These are phyloP conservation scores for Mellilla xanthometata DNA, from an alignment of 2,888 invertebrate species.

Conservation along the genomic window DNA sequence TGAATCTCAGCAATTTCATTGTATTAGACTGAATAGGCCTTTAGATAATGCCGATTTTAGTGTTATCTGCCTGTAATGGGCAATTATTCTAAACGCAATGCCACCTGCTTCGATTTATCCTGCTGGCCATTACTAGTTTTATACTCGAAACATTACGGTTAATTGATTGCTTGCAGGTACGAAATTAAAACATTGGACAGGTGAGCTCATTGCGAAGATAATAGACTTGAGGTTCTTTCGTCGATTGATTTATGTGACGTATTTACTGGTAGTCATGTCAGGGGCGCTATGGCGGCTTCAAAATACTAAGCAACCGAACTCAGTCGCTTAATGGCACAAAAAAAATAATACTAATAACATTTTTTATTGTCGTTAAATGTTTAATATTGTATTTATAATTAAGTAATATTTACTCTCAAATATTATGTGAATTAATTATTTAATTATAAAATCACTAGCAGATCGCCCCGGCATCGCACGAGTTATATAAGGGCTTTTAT, in stretches of 20 bases:
- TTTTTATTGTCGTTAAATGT: too few relatives aligned
- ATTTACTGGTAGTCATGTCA: too few relatives aligned
- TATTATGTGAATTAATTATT: too few relatives aligned
- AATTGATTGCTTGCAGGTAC: conserved; percentile 32
- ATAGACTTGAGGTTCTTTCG: background rate
- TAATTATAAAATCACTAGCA: too few relatives aligned
- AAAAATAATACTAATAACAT: too few relatives aligned
- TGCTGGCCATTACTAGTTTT: conserved; percentile 9
- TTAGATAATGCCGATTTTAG: conserved; percentile 46
- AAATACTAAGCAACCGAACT: too few relatives aligned
- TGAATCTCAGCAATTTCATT: conserved; percentile 75
- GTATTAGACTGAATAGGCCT: conserved; percentile 62
- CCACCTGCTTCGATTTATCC: conserved; percentile 48
- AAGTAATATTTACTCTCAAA: too few relatives aligned
- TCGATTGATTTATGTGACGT: background rate
- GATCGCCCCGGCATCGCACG: too few relatives aligned
- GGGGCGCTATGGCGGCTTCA: too few relatives aligned
- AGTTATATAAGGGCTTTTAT: too few relatives aligned
- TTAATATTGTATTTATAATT: too few relatives aligned
- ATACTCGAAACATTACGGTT: conserved; percentile 33
- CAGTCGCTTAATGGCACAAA: too few relatives aligned
- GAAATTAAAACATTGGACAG: background rate
- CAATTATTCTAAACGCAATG: conserved; percentile 55
- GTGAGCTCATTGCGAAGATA: background rate
- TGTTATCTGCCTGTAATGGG: conserved; percentile 65